Percentiles rank a stretch among this genome's conserved stretches.
phyloP scores from a whole-genome alignment of 2,113 vertebrate genomes.

The Psilopogon haemacephalus region DNA sequence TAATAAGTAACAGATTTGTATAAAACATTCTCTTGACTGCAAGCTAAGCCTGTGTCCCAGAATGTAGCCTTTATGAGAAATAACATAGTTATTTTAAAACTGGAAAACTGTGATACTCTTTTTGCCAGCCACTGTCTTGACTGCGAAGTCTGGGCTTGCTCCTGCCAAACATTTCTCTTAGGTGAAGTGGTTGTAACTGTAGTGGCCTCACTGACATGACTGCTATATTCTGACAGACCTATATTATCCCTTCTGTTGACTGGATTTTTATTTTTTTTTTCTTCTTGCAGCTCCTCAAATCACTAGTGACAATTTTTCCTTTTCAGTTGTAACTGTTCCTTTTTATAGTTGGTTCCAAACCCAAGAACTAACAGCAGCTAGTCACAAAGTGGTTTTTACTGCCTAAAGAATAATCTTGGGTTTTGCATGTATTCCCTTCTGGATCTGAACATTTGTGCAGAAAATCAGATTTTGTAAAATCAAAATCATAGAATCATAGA shows the following conservation, averaged over 20 bases:
- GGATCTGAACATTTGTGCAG: neutral
- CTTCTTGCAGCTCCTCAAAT: neutral
- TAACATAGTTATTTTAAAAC: neutral
- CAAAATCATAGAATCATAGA: too few species aligned
- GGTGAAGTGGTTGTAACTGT: neutral
- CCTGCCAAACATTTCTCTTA: neutral
- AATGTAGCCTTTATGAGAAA: neutral
- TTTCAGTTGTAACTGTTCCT: neutral
- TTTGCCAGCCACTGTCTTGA: constrained; percentile 28
- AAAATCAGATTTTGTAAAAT: neutral
- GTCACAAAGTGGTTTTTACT: neutral
- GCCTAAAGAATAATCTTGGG: neutral
- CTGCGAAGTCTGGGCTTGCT: neutral
- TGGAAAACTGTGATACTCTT: neutral
- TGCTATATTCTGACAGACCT: neutral
- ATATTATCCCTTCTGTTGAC: neutral
- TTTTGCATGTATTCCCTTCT: neutral
- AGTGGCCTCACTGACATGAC: neutral
- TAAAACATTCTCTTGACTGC: neutral
- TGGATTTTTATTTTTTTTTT: neutral
- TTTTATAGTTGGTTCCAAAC: neutral
- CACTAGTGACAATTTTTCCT: constrained; percentile 11
- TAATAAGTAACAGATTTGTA: constrained; percentile 34
- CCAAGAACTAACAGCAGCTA: neutral
- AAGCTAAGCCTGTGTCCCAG: neutral